phyloP scores from a whole-genome alignment of 2,797 vertebrate genomes.

The Poeciliopsis turneri region DNA sequence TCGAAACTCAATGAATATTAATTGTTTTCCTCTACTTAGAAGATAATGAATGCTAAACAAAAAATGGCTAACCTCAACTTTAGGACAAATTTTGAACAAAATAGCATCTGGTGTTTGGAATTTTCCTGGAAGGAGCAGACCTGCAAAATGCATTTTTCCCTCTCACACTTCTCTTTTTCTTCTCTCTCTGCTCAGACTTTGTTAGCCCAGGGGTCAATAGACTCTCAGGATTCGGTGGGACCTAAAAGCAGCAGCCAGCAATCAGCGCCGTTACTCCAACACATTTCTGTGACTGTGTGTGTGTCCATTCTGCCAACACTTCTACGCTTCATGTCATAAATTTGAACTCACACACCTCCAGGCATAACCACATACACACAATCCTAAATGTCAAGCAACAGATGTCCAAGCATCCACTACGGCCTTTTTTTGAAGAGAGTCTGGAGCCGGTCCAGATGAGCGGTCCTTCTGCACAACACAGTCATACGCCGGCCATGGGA shows the following conservation, averaged over 20 bases:
- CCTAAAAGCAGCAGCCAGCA: slow-evolving; percentile 62
- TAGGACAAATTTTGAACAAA: neutral
- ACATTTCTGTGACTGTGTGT: slow-evolving; percentile 50
- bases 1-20: neutral
- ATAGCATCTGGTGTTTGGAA: neutral
- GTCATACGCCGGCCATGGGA: slow-evolving; percentile 15
- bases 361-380: slow-evolving; percentile 14
- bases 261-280: slow-evolving; percentile 50
- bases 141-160: neutral
- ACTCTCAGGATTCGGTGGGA: slow-evolving; percentile 67
- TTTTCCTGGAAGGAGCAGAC: neutral
- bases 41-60: neutral
- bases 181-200: slow-evolving; percentile 49
- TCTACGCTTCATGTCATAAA: slow-evolving; percentile 54
- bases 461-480: slow-evolving; percentile 20
- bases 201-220: slow-evolving; percentile 66
- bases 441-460: slow-evolving; percentile 38
- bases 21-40: too few relatives aligned
- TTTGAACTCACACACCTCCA: slow-evolving; percentile 22
- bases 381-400: slow-evolving; percentile 50
- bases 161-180: neutral
- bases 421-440: slow-evolving; percentile 23
- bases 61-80: neutral
- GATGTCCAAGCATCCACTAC: slow-evolving; percentile 31
- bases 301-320: slow-evolving; percentile 47